Base-by-base conservation (phyloP, 2,888 invertebrate genomes). In the Athrips mouffetella region DNA sequence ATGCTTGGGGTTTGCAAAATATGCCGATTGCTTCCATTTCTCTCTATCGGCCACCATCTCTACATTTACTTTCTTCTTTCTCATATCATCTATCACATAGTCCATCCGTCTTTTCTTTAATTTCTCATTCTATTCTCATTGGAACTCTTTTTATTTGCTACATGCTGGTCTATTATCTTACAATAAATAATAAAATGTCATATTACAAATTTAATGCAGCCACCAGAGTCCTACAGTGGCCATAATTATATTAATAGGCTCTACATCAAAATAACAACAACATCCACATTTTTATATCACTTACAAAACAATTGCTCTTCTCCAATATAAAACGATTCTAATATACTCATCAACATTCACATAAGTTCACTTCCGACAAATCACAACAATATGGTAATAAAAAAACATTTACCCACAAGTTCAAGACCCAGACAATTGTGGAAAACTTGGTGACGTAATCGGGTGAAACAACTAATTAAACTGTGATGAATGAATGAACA, bases 401-500 rank as follows among this genome's bases (percentile, higher is more conserved):
- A 70, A 69, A 60, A 57, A 60, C 63, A 65, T 67, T 65, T 60
- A 37, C 37, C 37, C 64, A 58, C 53, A 68, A 77, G 77, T 81
- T 81, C 80, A 78, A 63, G 59, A 76, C 62, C 72, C 78, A 72
- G 65, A 77, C 76, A 80, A 80, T 79, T 65, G 75, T 70, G 76
- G 80, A 81, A 86, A 82, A 84, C 77, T 62, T 55, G 70, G 73
- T 86, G 87, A 87, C 72, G 87, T 74, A 86, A 87, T 76, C 63
- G 58, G 76, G 84, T 83, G 87, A 86, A 86, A 86, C 84, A 82
- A 70, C 75, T 81, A 84, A 86, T 87, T 87, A 85, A 80, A 82
- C 80, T 81, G 78, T 77, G 75, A 73, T 62, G 70, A 73, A 77
- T 79, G 80, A 80, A 76, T 79, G 76, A 79, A 84, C 88, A 87